Evolutionary conservation across 2,113 vertebrate genomes (phyloP).

Genomic region (Carlito syrichta): DNA sequence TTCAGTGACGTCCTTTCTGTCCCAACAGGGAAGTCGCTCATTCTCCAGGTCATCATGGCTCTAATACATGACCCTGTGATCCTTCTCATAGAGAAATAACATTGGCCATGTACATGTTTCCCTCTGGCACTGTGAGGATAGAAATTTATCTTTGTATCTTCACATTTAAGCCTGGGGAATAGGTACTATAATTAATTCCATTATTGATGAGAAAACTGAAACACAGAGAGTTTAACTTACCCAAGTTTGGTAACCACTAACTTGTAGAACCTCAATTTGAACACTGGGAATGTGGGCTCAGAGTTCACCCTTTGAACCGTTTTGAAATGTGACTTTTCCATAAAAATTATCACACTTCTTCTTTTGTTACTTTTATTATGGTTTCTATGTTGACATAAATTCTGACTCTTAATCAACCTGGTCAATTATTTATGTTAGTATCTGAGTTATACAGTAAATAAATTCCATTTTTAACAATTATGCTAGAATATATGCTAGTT

Average conservation of each 20-base stretch:
- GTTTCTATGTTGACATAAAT: background rate
- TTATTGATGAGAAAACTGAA: background rate
- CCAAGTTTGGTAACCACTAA: background rate
- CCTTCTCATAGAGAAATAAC: background rate
- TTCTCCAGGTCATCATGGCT: background rate
- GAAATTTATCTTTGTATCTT: background rate
- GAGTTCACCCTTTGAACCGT: background rate
- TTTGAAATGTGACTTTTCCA: background rate
- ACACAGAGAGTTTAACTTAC: background rate
- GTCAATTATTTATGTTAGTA: background rate
- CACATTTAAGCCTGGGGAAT: background rate
- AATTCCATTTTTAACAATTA: slow-evolving; percentile 26
- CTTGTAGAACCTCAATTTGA: background rate
- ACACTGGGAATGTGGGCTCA: background rate
- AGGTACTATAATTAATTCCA: background rate
- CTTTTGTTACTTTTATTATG: background rate
- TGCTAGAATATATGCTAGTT: slow-evolving; percentile 14
- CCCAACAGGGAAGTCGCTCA: background rate
- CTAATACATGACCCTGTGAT: background rate
- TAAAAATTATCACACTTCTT: background rate
- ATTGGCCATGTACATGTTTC: background rate
- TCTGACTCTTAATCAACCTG: slow-evolving; percentile 20
- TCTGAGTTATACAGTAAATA: slow-evolving; percentile 8
- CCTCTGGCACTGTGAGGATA: background rate
- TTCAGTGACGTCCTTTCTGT: background rate